Conservation (phyloP, 2,113 vertebrate genomes). For the Istiophorus platypterus region DNA sequence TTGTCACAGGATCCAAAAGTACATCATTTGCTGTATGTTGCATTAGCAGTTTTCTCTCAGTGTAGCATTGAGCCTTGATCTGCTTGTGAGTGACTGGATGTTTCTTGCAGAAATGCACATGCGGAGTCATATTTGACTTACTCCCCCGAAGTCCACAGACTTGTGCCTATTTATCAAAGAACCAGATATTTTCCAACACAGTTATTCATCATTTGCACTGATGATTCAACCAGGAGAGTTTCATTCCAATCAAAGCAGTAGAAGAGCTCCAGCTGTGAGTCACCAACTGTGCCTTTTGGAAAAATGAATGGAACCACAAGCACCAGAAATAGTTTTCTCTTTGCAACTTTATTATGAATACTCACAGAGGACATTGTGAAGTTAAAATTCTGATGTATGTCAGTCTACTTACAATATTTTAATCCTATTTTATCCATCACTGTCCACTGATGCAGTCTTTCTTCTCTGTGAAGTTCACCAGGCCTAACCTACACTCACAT, state of each 20-base stretch:
- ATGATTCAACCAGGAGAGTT: not conserved
- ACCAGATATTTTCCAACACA: not conserved
- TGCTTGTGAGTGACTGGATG: no score
- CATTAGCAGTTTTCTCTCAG: not conserved
- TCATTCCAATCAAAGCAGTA: not conserved
- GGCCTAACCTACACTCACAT: not conserved
- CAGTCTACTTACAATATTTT: not conserved
- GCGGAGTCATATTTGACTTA: no score
- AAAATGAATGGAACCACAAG: not conserved
- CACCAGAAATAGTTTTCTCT: not conserved
- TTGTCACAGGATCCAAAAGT: not conserved
- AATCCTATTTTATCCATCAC: not conserved
- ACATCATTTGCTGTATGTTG: not conserved
- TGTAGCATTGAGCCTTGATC: not conserved
- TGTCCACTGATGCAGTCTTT: not conserved
- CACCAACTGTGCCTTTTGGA: not conserved
- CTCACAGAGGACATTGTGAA: not conserved
- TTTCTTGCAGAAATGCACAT: no score
- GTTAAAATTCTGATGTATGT: not conserved
- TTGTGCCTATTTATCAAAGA: not conserved
- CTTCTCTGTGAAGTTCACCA: not conserved
- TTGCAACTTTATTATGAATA: not conserved
- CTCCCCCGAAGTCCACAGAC: not conserved
- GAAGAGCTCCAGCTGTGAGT: not conserved
- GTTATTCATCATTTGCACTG: not conserved